Percentiles rank a stretch among this genome's conserved stretches.
phyloP scores from a whole-genome alignment of 2,888 invertebrate species.

The Aphidoletes aphidimyza region DNA sequence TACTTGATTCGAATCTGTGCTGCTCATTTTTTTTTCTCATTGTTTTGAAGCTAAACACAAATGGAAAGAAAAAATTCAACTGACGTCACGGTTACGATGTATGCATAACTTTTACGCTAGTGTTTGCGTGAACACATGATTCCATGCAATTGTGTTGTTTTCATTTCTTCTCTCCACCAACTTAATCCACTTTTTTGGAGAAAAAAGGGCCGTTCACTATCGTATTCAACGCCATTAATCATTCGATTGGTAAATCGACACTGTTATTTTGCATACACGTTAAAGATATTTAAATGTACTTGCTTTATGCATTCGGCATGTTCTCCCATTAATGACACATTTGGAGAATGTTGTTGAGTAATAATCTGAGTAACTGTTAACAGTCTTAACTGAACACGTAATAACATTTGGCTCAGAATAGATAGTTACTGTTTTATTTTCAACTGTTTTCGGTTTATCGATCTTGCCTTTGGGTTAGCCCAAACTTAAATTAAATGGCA shows the following conservation, averaged over 20 bases:
- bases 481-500: background rate
- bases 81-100: slow-evolving; percentile 22
- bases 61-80: background rate
- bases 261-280: background rate
- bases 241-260: background rate
- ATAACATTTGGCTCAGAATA: too few species aligned
- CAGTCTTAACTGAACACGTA: too few species aligned
- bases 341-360: background rate
- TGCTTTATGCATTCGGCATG: too few species aligned
- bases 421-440: too few species aligned
- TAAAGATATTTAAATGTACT: background rate
- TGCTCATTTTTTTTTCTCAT: background rate
- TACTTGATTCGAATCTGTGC: background rate
- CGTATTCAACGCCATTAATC: background rate
- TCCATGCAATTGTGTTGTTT: background rate
- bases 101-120: background rate
- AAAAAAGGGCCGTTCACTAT: background rate
- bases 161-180: background rate
- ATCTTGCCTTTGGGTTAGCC: slow-evolving; percentile 7
- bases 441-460: background rate
- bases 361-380: too few species aligned
- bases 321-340: too few species aligned
- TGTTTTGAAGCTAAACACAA: slow-evolving; percentile 3
- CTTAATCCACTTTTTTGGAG: background rate
- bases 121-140: background rate